These are phyloP conservation scores for Orius insidiosus DNA, from an alignment of 1,140 invertebrate genomes.

Conservation along the genomic window DNA sequence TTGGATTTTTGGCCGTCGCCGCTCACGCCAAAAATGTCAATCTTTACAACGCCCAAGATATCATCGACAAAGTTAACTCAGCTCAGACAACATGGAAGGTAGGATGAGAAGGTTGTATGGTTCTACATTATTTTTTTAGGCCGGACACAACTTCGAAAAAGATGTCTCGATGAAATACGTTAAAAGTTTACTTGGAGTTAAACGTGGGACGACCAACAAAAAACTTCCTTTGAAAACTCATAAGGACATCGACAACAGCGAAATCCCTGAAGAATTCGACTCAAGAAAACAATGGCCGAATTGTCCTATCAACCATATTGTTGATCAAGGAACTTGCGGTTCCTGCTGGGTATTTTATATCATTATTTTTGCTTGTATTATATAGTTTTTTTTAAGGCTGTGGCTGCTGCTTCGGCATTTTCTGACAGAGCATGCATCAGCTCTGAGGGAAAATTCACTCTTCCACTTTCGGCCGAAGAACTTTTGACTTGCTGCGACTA, in stretches of 20 bases:
- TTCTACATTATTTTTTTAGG: neutral
- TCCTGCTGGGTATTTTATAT: slow-evolving; percentile 41
- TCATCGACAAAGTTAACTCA: no score
- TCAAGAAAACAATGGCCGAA: slow-evolving; percentile 58
- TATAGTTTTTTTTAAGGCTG: slow-evolving; percentile 12
- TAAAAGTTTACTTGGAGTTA: slow-evolving; percentile 2
- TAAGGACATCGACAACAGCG: neutral
- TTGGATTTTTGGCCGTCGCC: no score
- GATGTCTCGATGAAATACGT: neutral
- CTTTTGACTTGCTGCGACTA: slow-evolving; percentile 37
- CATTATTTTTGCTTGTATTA: neutral
- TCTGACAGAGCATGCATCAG: slow-evolving; percentile 49
- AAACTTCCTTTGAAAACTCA: neutral
- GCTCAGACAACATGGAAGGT: no score
- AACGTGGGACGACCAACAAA: neutral
- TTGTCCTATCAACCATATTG: slow-evolving; percentile 57
- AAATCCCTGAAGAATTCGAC: slow-evolving; percentile 61
- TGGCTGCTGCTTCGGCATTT: slow-evolving; percentile 31
- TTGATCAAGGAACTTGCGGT: slow-evolving; percentile 56
- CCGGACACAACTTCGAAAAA: neutral
- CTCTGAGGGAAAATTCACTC: slow-evolving; percentile 32
- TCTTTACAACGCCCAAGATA: no score
- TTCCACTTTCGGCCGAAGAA: slow-evolving; percentile 43
- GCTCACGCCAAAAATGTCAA: no score
- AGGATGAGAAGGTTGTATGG: no score